Conservation (phyloP, 2,113 vertebrate species). For the Ochotona princeps region DNA sequence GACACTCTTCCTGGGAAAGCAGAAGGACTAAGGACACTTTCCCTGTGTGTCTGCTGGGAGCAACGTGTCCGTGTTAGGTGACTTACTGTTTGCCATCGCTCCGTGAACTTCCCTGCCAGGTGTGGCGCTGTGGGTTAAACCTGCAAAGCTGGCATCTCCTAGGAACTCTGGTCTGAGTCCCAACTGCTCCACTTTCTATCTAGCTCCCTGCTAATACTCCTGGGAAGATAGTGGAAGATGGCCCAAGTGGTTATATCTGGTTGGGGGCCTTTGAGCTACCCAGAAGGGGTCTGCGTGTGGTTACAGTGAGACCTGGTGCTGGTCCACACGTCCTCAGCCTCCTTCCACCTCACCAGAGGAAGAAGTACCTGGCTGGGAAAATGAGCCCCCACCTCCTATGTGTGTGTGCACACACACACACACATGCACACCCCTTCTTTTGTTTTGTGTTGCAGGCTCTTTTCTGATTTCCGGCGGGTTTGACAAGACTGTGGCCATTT, state of each 20-base stretch:
- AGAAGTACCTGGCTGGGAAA: not conserved
- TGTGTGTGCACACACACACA: no score
- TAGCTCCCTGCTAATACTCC: no score
- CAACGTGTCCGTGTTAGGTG: no score
- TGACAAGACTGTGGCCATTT: conserved; percentile 86
- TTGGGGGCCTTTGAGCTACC: not conserved
- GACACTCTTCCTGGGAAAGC: not conserved
- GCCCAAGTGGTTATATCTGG: not conserved
- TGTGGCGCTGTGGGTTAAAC: no score
- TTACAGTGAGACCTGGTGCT: not conserved
- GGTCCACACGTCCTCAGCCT: not conserved
- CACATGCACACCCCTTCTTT: not conserved
- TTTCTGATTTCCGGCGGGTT: conserved; percentile 87
- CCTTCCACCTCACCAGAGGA: not conserved
- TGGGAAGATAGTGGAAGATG: no score
- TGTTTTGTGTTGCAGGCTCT: conserved; percentile 81
- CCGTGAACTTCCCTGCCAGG: no score
- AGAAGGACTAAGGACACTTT: not conserved
- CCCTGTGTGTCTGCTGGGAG: no score
- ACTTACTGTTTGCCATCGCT: no score
- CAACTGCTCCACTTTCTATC: no score
- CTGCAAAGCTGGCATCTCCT: no score
- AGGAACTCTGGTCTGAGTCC: no score
- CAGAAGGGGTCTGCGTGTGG: not conserved
- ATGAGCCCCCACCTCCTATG: no score